A percentile compares a stretch with the other conserved stretches of the same genome.
phyloP scores from a whole-genome alignment of 2,888 invertebrate species.

The Hypsopygia costalis region DNA sequence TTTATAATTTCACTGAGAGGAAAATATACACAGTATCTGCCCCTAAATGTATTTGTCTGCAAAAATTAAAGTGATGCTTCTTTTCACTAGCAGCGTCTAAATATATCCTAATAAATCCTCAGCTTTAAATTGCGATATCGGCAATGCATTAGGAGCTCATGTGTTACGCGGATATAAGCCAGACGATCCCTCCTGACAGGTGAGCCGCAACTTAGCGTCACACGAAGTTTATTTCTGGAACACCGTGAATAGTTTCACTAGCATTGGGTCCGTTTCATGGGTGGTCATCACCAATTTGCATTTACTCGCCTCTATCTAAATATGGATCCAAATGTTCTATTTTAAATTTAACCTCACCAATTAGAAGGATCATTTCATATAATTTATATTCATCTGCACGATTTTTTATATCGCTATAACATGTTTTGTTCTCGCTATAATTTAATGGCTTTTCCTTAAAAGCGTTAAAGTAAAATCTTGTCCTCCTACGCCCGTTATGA shows the following conservation, averaged over 20 bases:
- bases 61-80: too few species aligned
- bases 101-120: constrained; percentile 4
- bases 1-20: too few species aligned
- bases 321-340: background rate
- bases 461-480: constrained; percentile 14
- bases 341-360: constrained; percentile 6
- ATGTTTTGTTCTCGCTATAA: constrained; percentile 16
- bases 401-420: constrained; percentile 11
- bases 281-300: constrained; percentile 29
- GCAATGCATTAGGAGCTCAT: constrained; percentile 1
- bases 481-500: constrained; percentile 20
- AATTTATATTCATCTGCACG: constrained; percentile 3
- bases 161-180: constrained; percentile 32
- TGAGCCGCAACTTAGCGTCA: constrained; percentile 41
- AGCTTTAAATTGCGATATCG: constrained; percentile 3
- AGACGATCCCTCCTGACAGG: constrained; percentile 46
- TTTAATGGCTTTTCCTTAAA: constrained; percentile 18
- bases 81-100: background rate
- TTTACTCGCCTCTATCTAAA: constrained; percentile 4
- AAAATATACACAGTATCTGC: too few species aligned
- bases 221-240: constrained; percentile 35
- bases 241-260: constrained; percentile 23
- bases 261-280: constrained; percentile 31
- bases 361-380: background rate
- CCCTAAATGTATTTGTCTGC: too few species aligned